Evolutionary conservation across 2,888 invertebrate species (phyloP).

Genomic region (Sinodicranocentrus sp.): DNA sequence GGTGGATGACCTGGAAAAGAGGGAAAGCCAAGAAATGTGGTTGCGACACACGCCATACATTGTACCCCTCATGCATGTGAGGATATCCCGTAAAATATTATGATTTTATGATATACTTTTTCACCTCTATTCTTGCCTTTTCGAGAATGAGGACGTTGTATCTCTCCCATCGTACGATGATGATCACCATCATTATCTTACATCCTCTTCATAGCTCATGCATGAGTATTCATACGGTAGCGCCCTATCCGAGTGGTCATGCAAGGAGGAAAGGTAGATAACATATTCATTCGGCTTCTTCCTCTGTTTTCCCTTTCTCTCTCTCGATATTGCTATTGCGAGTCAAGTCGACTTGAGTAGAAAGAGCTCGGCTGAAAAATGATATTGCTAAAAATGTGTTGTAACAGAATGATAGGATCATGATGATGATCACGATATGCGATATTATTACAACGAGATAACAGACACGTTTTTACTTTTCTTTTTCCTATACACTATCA

Average conservation of each 20-base stretch:
- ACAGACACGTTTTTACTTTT: too few relatives aligned
- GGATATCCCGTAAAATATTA: neutral
- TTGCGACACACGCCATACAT: neutral
- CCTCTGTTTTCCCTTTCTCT: too few relatives aligned
- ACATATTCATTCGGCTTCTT: too few relatives aligned
- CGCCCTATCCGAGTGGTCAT: too few relatives aligned
- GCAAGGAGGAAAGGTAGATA: too few relatives aligned
- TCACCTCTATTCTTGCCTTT: too few relatives aligned
- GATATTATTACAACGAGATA: neutral
- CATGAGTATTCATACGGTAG: neutral
- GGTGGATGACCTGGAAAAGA: neutral
- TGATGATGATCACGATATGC: neutral
- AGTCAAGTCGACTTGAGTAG: too few relatives aligned
- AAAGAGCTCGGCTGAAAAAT: neutral
- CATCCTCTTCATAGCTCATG: neutral
- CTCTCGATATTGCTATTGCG: too few relatives aligned
- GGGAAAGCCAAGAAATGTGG: neutral
- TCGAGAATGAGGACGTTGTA: constrained; percentile 4
- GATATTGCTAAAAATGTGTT: constrained; percentile 2
- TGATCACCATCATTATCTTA: neutral
- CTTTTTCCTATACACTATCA: too few relatives aligned
- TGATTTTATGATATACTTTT: neutral
- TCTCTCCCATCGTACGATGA: neutral
- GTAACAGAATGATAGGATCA: constrained; percentile 3
- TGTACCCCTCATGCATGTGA: neutral